Conservation (phyloP, 2,797 vertebrate genomes). For the Oryzias sinensis region DNA sequence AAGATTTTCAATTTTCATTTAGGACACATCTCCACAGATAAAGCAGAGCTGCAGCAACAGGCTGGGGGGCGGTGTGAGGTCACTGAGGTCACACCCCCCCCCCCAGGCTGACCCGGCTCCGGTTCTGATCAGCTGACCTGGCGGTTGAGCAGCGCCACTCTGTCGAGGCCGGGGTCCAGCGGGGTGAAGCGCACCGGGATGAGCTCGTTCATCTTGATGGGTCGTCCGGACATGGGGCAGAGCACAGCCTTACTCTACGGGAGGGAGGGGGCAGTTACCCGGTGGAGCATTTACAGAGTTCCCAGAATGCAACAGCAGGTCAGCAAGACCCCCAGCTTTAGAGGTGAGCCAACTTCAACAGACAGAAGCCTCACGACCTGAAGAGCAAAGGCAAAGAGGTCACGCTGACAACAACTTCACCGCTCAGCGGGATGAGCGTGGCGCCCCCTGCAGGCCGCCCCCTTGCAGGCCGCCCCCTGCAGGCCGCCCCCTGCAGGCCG, state of each 20-base stretch:
- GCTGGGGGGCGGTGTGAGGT: too few species aligned
- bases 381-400: slow-evolving; percentile 8
- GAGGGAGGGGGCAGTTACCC: neutral
- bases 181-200: slow-evolving; percentile 81
- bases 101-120: neutral
- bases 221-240: slow-evolving; percentile 87
- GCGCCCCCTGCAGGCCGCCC: neutral
- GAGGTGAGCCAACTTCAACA: slow-evolving; percentile 26
- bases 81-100: neutral
- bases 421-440: too few species aligned
- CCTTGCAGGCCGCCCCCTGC: neutral
- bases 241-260: slow-evolving; percentile 79
- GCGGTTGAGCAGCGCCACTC: slow-evolving; percentile 84
- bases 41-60: too few species aligned
- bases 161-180: slow-evolving; percentile 80
- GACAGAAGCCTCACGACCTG: slow-evolving; percentile 11
- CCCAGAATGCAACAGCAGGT: neutral
- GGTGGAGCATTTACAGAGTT: neutral
- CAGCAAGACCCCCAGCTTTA: neutral
- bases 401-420: neutral
- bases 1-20: too few species aligned
- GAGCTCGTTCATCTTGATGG: slow-evolving; percentile 86
- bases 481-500: neutral
- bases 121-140: slow-evolving; percentile 64
- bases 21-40: too few species aligned